These are phyloP conservation scores for Plotosus lineatus DNA, from an alignment of 2,113 vertebrate genomes.

Conservation along the genomic window DNA sequence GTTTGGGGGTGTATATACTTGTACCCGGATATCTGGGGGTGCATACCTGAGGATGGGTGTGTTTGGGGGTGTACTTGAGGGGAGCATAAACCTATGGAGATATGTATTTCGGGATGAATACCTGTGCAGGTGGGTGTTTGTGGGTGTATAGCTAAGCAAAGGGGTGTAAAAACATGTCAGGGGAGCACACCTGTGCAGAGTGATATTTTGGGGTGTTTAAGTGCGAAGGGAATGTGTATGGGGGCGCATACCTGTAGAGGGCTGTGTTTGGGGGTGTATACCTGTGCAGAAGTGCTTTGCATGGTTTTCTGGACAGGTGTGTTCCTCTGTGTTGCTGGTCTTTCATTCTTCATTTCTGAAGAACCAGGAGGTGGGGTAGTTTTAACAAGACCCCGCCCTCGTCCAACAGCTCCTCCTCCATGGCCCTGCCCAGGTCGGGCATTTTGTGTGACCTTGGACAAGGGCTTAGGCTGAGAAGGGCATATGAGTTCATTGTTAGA, in stretches of 20 bases:
- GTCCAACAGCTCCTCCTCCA: conserved; percentile 58
- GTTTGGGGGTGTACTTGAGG: not conserved
- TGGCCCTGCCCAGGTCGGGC: conserved; percentile 60
- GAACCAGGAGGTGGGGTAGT: conserved; percentile 43
- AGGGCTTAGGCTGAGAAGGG: conserved; percentile 71
- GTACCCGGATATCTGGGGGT: not conserved
- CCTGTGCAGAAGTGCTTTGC: not conserved
- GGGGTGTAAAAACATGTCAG: too few relatives aligned
- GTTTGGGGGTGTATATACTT: not conserved
- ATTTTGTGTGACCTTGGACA: conserved; percentile 64
- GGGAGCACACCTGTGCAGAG: not conserved
- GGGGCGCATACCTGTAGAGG: conserved; percentile 38
- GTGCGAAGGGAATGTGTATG: conserved; percentile 64
- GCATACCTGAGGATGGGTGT: too few relatives aligned
- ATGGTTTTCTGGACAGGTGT: not conserved
- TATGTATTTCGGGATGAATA: not conserved
- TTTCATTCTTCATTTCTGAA: conserved; percentile 69
- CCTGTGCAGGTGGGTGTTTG: conserved; percentile 43
- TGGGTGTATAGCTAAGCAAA: not conserved
- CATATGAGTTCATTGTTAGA: conserved; percentile 72
- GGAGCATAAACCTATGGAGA: not conserved
- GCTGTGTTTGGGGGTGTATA: conserved; percentile 38
- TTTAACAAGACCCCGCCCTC: conserved; percentile 61
- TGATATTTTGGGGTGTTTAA: conserved; percentile 57
- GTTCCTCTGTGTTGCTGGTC: conserved; percentile 63